Base-by-base conservation (phyloP, 2,797 vertebrate species). In the Gymnothorax reevesii region DNA sequence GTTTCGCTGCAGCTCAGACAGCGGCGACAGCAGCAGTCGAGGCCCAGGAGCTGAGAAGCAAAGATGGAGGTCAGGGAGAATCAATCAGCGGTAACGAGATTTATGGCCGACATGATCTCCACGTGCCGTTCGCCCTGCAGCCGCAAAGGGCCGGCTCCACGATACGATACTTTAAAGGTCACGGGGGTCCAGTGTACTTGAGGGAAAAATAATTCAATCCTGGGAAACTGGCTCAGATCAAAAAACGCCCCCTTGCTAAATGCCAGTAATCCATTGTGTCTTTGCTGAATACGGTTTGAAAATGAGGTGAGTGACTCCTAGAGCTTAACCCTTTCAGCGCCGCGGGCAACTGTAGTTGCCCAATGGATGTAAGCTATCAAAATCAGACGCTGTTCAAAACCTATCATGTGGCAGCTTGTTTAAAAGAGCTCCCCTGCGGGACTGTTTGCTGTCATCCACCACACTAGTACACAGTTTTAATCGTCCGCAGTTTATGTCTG, bases 11-110 rank as follows among this genome's bases (percentile, higher is more conserved):
- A 79, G 75, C 15, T 17, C 49, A 55, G 49, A 7, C 17, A 79
- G 20, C 42, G 73, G 42, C 73, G 52, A 49, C 6, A 20, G n/a
- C 75, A 79, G 55, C 22, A 79, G n/a, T 20, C 2, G 1, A 17
- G 49, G 42, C 17, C 7, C 7, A 15, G 49, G 17, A 54, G 2
- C 8, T 2, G 15, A 49, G 22, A 79, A 42, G 8, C 7, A 54
- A 79, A 22, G 49, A 54, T 54, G 49, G 75, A 55, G 49, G 49
- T 54, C 75, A 79, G 75, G 20, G 20, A 54, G 75, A 79, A 79
- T 79, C 75, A 79, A 79, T 79, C 49, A 22, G 42, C 17, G 25
- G 15, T 54, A 79, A 79, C 75, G 54, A 54, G 75, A 79, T 79
- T 79, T 79, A 55, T 22, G 13, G 49, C 75, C 5, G 8, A 79